Conservation (phyloP, 1,140 invertebrate species). For the Temnothorax curvispinosus region DNA sequence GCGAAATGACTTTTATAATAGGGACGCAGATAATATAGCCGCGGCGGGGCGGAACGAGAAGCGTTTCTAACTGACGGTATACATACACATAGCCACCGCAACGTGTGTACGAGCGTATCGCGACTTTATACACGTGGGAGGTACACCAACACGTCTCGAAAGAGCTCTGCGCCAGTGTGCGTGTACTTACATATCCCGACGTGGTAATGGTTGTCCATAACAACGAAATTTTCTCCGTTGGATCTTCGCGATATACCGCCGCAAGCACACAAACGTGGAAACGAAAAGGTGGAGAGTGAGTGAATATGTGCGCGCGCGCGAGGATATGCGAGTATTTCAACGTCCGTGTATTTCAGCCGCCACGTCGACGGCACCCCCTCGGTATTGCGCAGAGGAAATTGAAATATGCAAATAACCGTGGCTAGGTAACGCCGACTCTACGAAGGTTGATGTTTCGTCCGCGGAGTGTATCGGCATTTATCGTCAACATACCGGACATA, state of each 20-base stretch:
- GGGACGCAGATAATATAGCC: conserved; percentile 76
- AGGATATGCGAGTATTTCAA: conserved; percentile 5
- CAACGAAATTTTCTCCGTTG: conserved; percentile 68
- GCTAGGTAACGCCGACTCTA: conserved; percentile 55
- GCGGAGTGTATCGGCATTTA: conserved; percentile 69
- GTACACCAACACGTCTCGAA: neutral
- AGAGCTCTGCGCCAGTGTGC: neutral
- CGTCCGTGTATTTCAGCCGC: conserved; percentile 53
- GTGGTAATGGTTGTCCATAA: conserved; percentile 63
- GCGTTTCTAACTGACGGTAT: conserved; percentile 54
- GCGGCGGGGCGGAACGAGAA: conserved; percentile 57
- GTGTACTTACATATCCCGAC: conserved; percentile 32
- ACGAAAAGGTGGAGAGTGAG: conserved; percentile 21
- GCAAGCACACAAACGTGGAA: conserved; percentile 9
- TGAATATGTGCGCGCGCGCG: conserved; percentile 5
- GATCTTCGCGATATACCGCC: conserved; percentile 37
- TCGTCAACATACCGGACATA: conserved; percentile 66
- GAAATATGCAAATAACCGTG: conserved; percentile 80
- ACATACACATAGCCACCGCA: neutral
- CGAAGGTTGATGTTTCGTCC: conserved; percentile 70
- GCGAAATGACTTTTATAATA: conserved; percentile 82
- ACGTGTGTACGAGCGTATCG: neutral
- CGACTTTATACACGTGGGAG: neutral
- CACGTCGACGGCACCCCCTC: conserved; percentile 66
- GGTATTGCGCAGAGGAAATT: conserved; percentile 78